Evolutionary conservation across 2,888 invertebrate species (phyloP), one percentile per base, ranked within the genome.

Genomic region (Anagyrus pseudococci): DNA sequence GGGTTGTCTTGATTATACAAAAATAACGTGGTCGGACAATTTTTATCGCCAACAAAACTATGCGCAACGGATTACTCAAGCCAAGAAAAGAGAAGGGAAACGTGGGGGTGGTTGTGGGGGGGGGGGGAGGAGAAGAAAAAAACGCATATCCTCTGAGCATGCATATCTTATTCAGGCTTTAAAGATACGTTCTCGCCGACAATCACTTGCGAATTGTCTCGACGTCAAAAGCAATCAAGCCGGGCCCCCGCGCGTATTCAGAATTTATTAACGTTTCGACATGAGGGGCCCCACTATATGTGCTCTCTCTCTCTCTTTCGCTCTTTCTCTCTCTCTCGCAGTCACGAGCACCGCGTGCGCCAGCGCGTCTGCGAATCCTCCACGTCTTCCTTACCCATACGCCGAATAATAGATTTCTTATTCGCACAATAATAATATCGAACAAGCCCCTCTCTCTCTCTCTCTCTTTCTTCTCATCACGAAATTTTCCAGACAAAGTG

Each of bases 131-230:
- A 4, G 10, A 22, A 37, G 19, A 41, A 48, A 41, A 22, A 15
- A 1, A n/a, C 15, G 6, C 10, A 29, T 29, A 7, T 10, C 6
- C 29, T 4, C 4, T 4, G 29, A 7, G 17, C 10, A 19, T 25
- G 47, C 33, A 47, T 41, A 41, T 41, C 26, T 47, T 26, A 47
- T 58, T 43, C 25, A 20, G 29, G 23, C 43, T 19, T 8, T 25
- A 47, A 13, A 58, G 37, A 62, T 41, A 41, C 47, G 19, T 54
- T 37, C 33, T 48, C 49, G 44, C 67, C 71, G 70, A 72, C 73
- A 75, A 76, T 77, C 76, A 75, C 71, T 70, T 66, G 55, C 73
- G 70, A 64, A 77, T 77, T 77, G 75, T 75, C 73, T 75, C 72
- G 72, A 67, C 69, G 75, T 75, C 73, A 72, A 68, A 68, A 68